Conservation (phyloP, 2,797 vertebrate genomes). For the Masticophis lateralis region DNA sequence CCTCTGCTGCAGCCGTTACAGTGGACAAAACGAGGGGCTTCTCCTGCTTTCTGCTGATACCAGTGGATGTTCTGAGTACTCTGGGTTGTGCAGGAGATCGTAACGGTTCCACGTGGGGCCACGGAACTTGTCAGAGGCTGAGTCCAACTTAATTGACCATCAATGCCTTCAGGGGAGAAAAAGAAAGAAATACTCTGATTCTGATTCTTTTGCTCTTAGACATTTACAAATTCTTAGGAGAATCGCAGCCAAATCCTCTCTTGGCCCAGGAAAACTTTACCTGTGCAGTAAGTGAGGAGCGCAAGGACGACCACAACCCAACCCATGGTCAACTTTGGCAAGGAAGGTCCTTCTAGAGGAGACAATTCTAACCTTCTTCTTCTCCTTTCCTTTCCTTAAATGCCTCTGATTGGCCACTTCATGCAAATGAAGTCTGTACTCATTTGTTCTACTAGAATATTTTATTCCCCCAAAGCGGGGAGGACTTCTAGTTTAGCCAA, state of each 20-base stretch:
- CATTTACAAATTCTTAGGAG: too few relatives aligned
- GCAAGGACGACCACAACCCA: background rate
- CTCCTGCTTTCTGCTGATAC: background rate
- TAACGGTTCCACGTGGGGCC: background rate
- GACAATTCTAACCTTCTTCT: background rate
- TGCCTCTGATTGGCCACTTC: background rate
- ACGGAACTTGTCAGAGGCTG: background rate
- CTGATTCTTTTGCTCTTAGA: too few relatives aligned
- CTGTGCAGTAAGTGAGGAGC: too few relatives aligned
- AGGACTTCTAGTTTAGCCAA: background rate
- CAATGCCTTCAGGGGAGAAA: background rate
- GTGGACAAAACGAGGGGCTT: background rate
- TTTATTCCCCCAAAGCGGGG: background rate
- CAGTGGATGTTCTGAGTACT: rapidly evolving
- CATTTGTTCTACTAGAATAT: rapidly evolving
- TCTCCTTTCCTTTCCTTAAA: background rate
- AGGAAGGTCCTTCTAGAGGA: background rate
- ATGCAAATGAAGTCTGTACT: background rate
- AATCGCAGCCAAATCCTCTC: too few relatives aligned
- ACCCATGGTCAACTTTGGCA: background rate
- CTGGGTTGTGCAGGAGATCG: background rate
- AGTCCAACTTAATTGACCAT: background rate
- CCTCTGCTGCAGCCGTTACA: background rate
- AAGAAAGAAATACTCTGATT: too few relatives aligned
- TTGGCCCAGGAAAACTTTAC: background rate